Percentiles rank a stretch among this genome's conserved stretches.
Conservation (phyloP, 2,888 invertebrate genomes). For the Thereva unica region DNA sequence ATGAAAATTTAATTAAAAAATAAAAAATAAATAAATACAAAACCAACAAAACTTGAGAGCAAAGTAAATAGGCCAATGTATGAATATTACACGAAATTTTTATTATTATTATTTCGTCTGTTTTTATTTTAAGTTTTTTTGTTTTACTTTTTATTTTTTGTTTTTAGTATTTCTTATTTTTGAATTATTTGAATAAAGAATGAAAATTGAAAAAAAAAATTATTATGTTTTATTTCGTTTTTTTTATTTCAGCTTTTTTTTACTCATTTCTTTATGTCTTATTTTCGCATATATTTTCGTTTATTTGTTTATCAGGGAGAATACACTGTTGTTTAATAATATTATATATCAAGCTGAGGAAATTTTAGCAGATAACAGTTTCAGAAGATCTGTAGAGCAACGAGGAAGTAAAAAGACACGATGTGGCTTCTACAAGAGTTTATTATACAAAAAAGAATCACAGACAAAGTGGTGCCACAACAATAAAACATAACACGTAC, state of each 20-base stretch:
- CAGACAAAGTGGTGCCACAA: no score
- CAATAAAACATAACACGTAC: no score
- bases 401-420: no score
- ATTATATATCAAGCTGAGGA: no score
- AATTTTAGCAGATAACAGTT: no score
- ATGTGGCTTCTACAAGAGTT: no score
- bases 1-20: constrained; percentile 39
- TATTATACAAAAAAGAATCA: no score
- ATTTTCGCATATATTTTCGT: constrained; percentile 4
- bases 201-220: constrained; percentile 43
- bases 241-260: constrained; percentile 32
- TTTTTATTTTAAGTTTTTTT: constrained; percentile 38
- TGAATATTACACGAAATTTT: constrained; percentile 34
- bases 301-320: constrained; percentile 20
- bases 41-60: constrained; percentile 22
- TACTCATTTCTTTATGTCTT: constrained; percentile 14
- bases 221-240: constrained; percentile 39
- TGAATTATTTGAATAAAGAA: constrained; percentile 45
- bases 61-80: constrained; percentile 32
- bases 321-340: no score
- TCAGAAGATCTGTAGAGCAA: no score
- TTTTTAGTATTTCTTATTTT: constrained; percentile 45
- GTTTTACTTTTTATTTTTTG: constrained; percentile 41
- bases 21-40: constrained; percentile 24
- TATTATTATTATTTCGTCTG: constrained; percentile 39